Conservation (phyloP, 2,797 vertebrate species). For the Danio aesculapii region DNA sequence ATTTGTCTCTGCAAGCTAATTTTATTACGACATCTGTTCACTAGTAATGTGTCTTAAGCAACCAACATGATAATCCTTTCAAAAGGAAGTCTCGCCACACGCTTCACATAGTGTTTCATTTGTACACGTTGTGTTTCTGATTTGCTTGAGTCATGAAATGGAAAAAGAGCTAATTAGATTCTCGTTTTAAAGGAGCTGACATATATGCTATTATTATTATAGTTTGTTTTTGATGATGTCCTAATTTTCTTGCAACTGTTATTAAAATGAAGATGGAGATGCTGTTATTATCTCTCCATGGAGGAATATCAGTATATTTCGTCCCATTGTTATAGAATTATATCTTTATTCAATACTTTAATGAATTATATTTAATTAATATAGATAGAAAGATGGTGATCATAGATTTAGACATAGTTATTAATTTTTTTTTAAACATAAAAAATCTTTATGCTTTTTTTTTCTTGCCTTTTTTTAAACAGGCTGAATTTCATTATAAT, state of each 20-base stretch:
- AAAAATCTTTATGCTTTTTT: too few species aligned
- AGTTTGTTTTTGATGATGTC: conserved; percentile 24
- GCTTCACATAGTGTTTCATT: conserved; percentile 38
- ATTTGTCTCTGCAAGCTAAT: background rate
- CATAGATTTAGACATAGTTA: background rate
- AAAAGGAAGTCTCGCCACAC: conserved; percentile 26
- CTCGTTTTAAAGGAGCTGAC: conserved; percentile 25
- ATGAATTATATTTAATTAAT: conserved; percentile 9
- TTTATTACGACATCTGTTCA: conserved; percentile 21
- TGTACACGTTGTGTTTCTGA: conserved; percentile 29
- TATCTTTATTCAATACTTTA: background rate
- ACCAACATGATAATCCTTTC: conserved; percentile 46
- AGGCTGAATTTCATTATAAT: too few species aligned
- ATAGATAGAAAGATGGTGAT: background rate
- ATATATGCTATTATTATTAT: background rate
- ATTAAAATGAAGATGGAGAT: conserved; percentile 38
- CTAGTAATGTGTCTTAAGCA: conserved; percentile 43
- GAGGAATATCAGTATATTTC: background rate
- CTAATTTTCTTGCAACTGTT: conserved; percentile 37
- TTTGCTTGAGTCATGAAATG: conserved; percentile 14
- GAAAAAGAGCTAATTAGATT: conserved; percentile 42
- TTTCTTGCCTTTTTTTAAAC: too few species aligned
- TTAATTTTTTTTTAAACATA: background rate
- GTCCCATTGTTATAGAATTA: conserved; percentile 11
- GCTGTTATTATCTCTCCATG: conserved; percentile 52